A percentile compares a stretch with the other conserved stretches of the same genome.
phyloP scores from a whole-genome alignment of 2,888 invertebrate species.

The Drosophila pseudotakahashii region DNA sequence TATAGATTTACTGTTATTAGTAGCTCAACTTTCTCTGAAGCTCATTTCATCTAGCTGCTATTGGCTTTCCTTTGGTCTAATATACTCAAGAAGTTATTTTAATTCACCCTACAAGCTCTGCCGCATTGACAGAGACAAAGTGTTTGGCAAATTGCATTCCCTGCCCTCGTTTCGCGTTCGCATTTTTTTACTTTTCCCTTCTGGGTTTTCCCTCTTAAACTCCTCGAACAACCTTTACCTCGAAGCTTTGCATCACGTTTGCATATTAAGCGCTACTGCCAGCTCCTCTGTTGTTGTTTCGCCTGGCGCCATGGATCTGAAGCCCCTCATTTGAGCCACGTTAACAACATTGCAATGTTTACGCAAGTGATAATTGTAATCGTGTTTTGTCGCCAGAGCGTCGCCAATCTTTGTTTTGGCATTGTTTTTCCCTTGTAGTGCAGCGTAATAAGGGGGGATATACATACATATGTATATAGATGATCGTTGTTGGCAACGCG shows the following conservation, averaged over 20 bases:
- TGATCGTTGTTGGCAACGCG: constrained; percentile 16
- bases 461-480: not conserved
- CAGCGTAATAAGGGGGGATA: constrained; percentile 62
- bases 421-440: constrained; percentile 6
- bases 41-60: not conserved
- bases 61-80: not conserved
- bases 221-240: constrained; percentile 38
- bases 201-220: not conserved
- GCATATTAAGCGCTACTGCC: constrained; percentile 70
- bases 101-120: constrained; percentile 6
- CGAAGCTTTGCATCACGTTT: constrained; percentile 65
- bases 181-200: constrained; percentile 61
- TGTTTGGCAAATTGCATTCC: constrained; percentile 36
- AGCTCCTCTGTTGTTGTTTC: constrained; percentile 3
- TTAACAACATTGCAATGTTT: constrained; percentile 75
- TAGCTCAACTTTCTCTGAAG: not conserved
- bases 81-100: constrained; percentile 6
- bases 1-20: too few species aligned
- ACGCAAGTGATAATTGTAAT: constrained; percentile 75
- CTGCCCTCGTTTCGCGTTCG: constrained; percentile 65
- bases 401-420: constrained; percentile 44
- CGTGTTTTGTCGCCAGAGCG: constrained; percentile 57
- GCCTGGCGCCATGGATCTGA: constrained; percentile 66
- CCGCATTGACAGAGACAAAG: constrained; percentile 35
- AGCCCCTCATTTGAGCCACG: constrained; percentile 30